A percentile compares a stretch with the other conserved stretches of the same genome.
Conservation (phyloP, 1,140 invertebrate genomes). For the Kradibia gibbosae region DNA sequence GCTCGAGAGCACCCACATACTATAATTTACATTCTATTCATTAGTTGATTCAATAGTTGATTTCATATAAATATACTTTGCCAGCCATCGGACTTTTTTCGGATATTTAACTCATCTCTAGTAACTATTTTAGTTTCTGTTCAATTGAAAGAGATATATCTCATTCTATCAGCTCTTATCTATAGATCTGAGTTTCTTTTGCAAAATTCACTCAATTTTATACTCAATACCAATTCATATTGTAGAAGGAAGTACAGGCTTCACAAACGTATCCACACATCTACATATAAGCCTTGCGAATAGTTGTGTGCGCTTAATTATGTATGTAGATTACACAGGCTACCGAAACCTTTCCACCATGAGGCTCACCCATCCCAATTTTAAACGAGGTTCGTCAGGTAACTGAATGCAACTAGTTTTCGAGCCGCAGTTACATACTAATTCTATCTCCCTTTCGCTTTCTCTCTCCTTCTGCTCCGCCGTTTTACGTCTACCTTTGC, state of each 20-base stretch:
- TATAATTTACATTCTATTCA: not conserved
- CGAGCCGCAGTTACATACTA: not conserved
- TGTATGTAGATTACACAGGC: constrained; percentile 50
- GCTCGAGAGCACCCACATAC: too few relatives aligned
- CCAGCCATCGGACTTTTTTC: not conserved
- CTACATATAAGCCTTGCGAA: constrained; percentile 13
- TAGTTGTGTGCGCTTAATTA: constrained; percentile 44
- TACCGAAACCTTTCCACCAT: constrained; percentile 12
- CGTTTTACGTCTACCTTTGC: too few relatives aligned
- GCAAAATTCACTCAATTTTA: not conserved
- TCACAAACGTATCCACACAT: not conserved
- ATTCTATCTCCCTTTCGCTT: not conserved
- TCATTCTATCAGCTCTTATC: too few relatives aligned
- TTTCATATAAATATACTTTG: not conserved
- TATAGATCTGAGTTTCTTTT: not conserved
- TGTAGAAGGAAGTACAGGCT: not conserved
- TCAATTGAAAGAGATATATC: not conserved
- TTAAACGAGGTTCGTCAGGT: constrained; percentile 43
- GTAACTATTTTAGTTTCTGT: not conserved
- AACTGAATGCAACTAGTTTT: constrained; percentile 33
- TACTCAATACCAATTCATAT: not conserved
- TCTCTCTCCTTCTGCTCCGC: not conserved
- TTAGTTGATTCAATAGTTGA: not conserved
- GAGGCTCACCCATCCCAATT: constrained; percentile 5
- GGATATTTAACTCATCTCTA: too few relatives aligned